A percentile compares a stretch with the other conserved stretches of the same genome.
Conservation (phyloP, 1,140 invertebrate genomes). For the Trissolcus basalis region DNA sequence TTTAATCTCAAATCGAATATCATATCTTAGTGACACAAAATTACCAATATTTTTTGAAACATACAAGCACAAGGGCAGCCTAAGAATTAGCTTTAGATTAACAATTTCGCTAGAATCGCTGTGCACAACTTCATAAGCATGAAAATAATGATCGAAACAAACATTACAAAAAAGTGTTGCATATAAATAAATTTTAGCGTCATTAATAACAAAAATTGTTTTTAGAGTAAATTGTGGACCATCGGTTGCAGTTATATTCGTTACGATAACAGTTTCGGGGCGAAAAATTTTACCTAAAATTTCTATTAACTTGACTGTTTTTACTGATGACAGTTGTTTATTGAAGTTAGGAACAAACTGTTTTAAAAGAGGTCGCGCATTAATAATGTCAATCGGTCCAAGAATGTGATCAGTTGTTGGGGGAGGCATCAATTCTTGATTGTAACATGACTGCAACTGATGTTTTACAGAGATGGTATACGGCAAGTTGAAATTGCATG, state of each 20-base stretch:
- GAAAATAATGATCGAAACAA: constrained; percentile 11
- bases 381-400: constrained; percentile 6
- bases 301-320: constrained; percentile 5
- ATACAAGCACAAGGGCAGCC: no score
- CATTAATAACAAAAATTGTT: not conserved
- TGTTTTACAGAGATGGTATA: constrained; percentile 37
- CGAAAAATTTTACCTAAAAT: constrained; percentile 6
- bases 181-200: not conserved
- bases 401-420: not conserved
- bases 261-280: constrained; percentile 7
- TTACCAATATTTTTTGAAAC: no score
- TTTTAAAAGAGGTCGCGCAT: not conserved
- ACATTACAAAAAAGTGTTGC: not conserved
- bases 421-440: not conserved
- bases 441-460: constrained; percentile 30
- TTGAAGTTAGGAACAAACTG: constrained; percentile 1
- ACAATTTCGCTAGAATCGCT: no score
- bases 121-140: not conserved
- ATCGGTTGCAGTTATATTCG: not conserved
- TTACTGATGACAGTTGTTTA: not conserved
- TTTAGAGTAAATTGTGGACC: constrained; percentile 9
- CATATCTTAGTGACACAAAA: no score
- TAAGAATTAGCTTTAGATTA: no score
- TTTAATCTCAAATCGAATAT: no score
- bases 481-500: constrained; percentile 11